Conservation (phyloP, 2,888 invertebrate genomes). For the Drosophila yooni region DNA sequence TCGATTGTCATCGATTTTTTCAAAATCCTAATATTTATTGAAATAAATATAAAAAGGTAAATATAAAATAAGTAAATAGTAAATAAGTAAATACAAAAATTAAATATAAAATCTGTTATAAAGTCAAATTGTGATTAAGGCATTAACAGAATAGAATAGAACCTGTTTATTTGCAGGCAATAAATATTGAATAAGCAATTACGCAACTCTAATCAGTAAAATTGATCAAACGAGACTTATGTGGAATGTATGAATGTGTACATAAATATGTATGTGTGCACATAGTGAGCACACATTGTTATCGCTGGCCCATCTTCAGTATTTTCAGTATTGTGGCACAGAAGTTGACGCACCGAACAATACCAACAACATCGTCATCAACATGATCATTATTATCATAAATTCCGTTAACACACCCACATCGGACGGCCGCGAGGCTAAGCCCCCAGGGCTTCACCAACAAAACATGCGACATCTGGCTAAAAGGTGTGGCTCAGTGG, state of each 20-base stretch:
- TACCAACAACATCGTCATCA: conserved; percentile 11
- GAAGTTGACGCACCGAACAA: conserved; percentile 48
- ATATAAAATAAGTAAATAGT: too few relatives aligned
- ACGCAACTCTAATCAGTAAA: conserved; percentile 14
- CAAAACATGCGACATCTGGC: conserved; percentile 47
- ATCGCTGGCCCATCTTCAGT: conserved; percentile 41
- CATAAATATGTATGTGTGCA: neutral
- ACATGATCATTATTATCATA: conserved; percentile 40
- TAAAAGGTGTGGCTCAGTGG: conserved; percentile 52
- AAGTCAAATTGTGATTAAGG: neutral
- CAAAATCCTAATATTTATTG: neutral
- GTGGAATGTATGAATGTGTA: conserved; percentile 12
- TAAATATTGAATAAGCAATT: conserved; percentile 3
- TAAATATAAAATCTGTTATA: neutral
- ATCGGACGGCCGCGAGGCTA: conserved; percentile 37
- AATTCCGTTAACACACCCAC: conserved; percentile 56
- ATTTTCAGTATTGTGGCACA: conserved; percentile 40
- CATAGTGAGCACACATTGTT: conserved; percentile 20
- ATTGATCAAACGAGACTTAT: conserved; percentile 13
- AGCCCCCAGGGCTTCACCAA: conserved; percentile 14
- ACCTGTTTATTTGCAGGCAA: conserved; percentile 2
- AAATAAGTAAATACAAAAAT: neutral
- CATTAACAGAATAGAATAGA: neutral
- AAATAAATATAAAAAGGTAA: neutral
- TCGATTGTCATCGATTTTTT: neutral